Conservation (phyloP, 2,797 vertebrate genomes). For the Crax fasciolata region DNA sequence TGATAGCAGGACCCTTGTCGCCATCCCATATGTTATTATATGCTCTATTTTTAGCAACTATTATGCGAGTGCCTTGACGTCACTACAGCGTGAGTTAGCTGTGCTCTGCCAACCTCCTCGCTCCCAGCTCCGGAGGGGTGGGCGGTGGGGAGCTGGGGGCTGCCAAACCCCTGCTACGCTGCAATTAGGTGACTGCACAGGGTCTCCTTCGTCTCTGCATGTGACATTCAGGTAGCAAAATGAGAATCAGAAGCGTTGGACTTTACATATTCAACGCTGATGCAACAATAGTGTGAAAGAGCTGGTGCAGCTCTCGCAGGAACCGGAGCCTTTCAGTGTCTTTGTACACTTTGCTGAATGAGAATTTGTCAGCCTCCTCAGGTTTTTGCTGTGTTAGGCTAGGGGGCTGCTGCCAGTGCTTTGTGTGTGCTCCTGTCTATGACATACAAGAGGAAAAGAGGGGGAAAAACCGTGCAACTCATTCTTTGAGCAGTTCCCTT, state of each 20-base stretch:
- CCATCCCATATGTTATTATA: constrained; percentile 24
- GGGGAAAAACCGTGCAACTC: not conserved
- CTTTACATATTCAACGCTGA: not conserved
- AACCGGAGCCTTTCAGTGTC: not conserved
- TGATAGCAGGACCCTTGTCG: not conserved
- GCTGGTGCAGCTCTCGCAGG: not conserved
- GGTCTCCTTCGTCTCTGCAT: not conserved
- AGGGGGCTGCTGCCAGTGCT: not conserved
- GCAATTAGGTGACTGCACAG: not conserved
- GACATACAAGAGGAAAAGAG: not conserved
- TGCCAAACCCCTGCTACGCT: constrained; percentile 8
- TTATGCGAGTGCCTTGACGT: constrained; percentile 72
- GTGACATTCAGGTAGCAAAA: not conserved
- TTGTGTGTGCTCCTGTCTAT: not conserved
- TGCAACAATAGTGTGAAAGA: not conserved
- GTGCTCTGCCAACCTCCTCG: constrained; percentile 37
- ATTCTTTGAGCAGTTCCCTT: not conserved
- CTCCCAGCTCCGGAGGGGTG: constrained; percentile 16
- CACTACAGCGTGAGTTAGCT: constrained; percentile 42
- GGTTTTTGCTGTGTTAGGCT: not conserved
- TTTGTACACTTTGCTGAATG: not conserved
- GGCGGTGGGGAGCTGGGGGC: not conserved
- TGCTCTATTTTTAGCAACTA: constrained; percentile 68
- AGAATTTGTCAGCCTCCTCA: constrained; percentile 29
- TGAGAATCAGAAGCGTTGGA: not conserved